These are phyloP conservation scores for Cyanoliseus patagonus DNA, from an alignment of 2,113 vertebrate genomes.

Conservation along the genomic window DNA sequence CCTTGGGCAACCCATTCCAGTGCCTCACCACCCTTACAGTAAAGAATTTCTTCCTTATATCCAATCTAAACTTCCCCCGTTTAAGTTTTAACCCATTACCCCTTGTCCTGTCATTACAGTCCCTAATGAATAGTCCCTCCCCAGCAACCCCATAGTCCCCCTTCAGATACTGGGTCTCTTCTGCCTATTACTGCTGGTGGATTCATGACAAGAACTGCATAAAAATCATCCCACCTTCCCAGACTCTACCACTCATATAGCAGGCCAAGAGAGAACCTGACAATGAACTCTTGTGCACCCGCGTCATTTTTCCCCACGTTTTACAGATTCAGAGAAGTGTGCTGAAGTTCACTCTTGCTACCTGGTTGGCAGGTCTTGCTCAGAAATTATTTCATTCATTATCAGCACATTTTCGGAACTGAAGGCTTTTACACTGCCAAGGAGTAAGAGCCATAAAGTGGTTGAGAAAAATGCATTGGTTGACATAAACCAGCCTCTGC, in stretches of 20 bases:
- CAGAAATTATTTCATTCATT: slow-evolving; percentile 42
- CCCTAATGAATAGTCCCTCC: no score
- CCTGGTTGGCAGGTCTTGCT: slow-evolving; percentile 5
- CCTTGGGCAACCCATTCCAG: no score
- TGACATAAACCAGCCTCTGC: slow-evolving; percentile 20
- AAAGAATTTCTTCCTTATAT: no score
- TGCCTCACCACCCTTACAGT: no score
- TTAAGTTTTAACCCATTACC: no score
- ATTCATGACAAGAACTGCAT: slow-evolving; percentile 17
- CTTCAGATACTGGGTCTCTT: not conserved
- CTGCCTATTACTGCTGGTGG: slow-evolving; percentile 7
- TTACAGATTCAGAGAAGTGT: not conserved
- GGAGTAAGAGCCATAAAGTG: not conserved
- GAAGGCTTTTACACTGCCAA: not conserved
- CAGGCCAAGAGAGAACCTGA: not conserved
- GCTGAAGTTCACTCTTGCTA: slow-evolving; percentile 22
- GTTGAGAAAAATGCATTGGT: slow-evolving; percentile 16
- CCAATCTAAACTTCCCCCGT: no score
- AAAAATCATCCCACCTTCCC: not conserved
- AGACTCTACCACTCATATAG: not conserved
- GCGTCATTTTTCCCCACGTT: not conserved
- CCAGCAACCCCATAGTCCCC: no score
- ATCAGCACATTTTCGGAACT: not conserved
- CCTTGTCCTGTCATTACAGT: no score
- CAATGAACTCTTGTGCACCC: slow-evolving; percentile 18